Conservation (phyloP, 2,888 invertebrate species). For the Anthrax anthrax region DNA sequence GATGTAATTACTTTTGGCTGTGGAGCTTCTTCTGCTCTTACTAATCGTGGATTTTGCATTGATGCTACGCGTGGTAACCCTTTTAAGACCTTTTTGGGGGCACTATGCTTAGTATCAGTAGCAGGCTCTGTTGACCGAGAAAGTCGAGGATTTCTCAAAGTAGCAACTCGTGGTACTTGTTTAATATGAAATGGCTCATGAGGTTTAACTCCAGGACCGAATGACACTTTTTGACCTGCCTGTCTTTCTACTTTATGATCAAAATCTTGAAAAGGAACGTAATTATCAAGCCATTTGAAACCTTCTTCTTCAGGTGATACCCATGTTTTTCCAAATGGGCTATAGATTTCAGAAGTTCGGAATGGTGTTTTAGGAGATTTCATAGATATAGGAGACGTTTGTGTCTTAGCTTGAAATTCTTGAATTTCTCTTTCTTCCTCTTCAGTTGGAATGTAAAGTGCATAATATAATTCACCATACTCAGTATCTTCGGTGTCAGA, state of each 20-base stretch:
- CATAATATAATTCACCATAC: slow-evolving; percentile 3
- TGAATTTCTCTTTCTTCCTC: slow-evolving; percentile 4
- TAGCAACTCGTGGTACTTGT: background rate
- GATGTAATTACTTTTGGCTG: no score
- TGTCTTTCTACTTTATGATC: background rate
- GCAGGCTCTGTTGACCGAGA: background rate
- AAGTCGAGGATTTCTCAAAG: background rate
- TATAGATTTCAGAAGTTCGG: background rate
- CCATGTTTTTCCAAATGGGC: slow-evolving; percentile 2
- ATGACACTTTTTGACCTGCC: slow-evolving; percentile 8
- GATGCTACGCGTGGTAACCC: background rate
- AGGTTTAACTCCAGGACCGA: background rate
- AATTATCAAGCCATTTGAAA: slow-evolving; percentile 8
- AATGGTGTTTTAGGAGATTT: background rate
- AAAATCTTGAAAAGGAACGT: slow-evolving; percentile 4
- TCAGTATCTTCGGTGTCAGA: background rate
- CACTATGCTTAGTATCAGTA: rapidly evolving
- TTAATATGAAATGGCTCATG: background rate
- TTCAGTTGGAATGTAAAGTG: slow-evolving; percentile 6
- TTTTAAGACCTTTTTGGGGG: background rate
- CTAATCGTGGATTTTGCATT: background rate
- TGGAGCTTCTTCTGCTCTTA: background rate
- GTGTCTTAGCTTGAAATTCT: background rate
- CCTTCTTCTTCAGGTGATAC: slow-evolving; percentile 6
- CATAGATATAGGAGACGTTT: background rate